Conservation (phyloP, 2,113 vertebrate species). For the Puntigrus tetrazona region DNA sequence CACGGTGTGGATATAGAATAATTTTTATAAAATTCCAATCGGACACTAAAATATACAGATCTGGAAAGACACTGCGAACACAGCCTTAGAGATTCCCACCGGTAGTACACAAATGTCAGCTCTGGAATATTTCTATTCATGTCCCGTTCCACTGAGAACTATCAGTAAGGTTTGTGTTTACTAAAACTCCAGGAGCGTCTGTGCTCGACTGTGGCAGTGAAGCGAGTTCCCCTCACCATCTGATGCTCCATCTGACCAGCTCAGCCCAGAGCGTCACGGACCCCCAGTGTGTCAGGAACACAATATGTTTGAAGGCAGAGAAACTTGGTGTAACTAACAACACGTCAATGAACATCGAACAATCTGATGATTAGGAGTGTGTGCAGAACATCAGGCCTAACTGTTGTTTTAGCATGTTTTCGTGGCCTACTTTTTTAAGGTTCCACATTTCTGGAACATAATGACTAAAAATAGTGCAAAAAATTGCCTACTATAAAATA, state of each 20-base stretch:
- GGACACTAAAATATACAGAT: neutral
- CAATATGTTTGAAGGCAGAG: slow-evolving; percentile 19
- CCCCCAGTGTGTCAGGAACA: slow-evolving; percentile 15
- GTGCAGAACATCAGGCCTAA: neutral
- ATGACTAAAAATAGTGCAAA: too few relatives aligned
- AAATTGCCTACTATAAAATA: too few relatives aligned
- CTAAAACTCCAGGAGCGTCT: neutral
- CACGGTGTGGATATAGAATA: too few relatives aligned
- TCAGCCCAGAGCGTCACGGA: neutral
- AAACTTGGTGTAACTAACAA: neutral
- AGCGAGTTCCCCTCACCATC: slow-evolving; percentile 10
- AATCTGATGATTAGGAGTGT: neutral
- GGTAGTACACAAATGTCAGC: neutral
- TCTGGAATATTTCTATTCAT: neutral
- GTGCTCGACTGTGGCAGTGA: neutral
- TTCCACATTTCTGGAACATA: neutral
- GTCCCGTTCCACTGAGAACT: neutral
- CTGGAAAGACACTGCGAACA: neutral
- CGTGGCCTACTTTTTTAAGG: neutral
- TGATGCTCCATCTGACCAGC: slow-evolving; percentile 37
- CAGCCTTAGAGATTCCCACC: neutral
- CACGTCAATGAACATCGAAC: neutral
- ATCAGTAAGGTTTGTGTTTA: slow-evolving; percentile 23
- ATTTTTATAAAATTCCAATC: too few relatives aligned
- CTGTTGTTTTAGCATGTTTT: neutral